Percentiles rank a stretch among this genome's conserved stretches.
Conservation (phyloP, 2,888 invertebrate species). For the Linnaemya vulpina region DNA sequence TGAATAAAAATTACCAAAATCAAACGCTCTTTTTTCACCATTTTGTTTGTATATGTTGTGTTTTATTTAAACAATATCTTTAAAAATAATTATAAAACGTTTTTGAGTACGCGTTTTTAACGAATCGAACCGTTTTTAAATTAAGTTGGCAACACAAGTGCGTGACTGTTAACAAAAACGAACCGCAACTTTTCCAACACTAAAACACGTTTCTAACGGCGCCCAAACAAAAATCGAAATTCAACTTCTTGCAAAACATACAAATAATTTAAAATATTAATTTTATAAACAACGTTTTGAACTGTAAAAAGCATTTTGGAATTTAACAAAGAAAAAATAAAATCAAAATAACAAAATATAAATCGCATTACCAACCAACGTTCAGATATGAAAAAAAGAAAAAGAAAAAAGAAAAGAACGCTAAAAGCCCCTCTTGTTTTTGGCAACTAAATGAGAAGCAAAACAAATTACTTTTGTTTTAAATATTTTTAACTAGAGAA, state of each 20-base stretch:
- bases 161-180: slow-evolving; percentile 51
- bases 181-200: slow-evolving; percentile 53
- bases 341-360: slow-evolving; percentile 30
- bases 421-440: slow-evolving; percentile 73
- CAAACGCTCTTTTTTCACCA: slow-evolving; percentile 74
- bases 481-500: slow-evolving; percentile 66
- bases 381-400: slow-evolving; percentile 62
- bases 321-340: slow-evolving; percentile 43
- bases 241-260: slow-evolving; percentile 83
- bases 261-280: slow-evolving; percentile 73
- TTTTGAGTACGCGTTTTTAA: slow-evolving; percentile 66
- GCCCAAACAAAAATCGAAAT: slow-evolving; percentile 84
- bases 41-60: slow-evolving; percentile 71
- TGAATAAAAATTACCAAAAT: slow-evolving; percentile 53
- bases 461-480: slow-evolving; percentile 68
- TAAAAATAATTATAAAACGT: slow-evolving; percentile 49
- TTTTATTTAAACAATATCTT: slow-evolving; percentile 62
- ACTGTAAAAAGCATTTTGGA: slow-evolving; percentile 75
- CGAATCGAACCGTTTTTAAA: slow-evolving; percentile 59
- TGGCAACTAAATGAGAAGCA: slow-evolving; percentile 65
- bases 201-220: slow-evolving; percentile 81
- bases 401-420: slow-evolving; percentile 50
- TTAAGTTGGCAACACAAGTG: slow-evolving; percentile 65
- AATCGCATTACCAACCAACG: slow-evolving; percentile 62
- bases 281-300: slow-evolving; percentile 72